These are phyloP conservation scores for Neosalanx taihuensis DNA, from an alignment of 2,797 vertebrate species.

Conservation along the genomic window DNA sequence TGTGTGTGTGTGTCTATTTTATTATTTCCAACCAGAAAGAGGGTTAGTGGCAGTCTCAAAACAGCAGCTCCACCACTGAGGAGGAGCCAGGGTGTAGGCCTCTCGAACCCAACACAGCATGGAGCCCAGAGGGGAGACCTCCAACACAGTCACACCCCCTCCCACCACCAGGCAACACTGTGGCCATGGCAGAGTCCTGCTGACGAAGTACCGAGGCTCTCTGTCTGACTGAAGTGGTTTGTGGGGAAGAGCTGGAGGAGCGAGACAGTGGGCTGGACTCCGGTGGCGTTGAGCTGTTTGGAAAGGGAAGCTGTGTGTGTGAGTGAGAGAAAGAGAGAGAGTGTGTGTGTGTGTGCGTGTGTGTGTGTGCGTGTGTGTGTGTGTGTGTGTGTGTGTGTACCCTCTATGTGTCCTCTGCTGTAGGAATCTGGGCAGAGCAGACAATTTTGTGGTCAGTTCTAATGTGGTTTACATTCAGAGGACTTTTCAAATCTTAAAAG, in stretches of 20 bases:
- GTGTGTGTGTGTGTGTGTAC: constrained; percentile 13
- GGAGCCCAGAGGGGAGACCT: neutral
- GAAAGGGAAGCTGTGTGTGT: neutral
- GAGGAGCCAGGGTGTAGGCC: neutral
- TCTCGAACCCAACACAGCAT: neutral
- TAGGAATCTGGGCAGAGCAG: neutral
- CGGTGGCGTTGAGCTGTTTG: neutral
- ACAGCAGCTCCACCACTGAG: neutral
- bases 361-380: constrained; percentile 20
- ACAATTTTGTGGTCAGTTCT: neutral
- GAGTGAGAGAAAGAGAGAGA: too few species aligned
- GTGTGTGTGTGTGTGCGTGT: neutral
- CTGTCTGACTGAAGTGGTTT: neutral
- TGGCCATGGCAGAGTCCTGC: neutral
- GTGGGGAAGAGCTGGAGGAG: neutral
- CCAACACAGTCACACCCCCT: neutral
- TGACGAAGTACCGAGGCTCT: neutral
- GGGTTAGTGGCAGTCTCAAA: neutral
- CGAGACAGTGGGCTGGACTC: neutral
- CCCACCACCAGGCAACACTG: neutral
- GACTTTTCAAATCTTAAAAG: too few species aligned
- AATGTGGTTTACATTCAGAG: too few species aligned
- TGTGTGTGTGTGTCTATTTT: neutral
- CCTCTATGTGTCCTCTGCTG: neutral
- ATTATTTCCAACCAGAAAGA: neutral